Evolutionary conservation across 2,888 invertebrate species (phyloP).

Genomic region (Dasysyrphus albostriatus): DNA sequence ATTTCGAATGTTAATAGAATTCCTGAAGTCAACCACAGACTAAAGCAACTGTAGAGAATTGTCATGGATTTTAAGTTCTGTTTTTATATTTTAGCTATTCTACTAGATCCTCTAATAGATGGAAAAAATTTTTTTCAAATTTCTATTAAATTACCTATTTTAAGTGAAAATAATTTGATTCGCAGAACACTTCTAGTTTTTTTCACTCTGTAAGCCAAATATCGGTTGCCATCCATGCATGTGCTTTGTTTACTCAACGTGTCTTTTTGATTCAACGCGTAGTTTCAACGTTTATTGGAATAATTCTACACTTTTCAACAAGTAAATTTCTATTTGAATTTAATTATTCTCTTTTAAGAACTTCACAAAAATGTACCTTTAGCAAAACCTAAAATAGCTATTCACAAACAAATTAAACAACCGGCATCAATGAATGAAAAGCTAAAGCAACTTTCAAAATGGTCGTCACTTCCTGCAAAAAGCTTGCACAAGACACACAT

Average conservation of each 20-base stretch:
- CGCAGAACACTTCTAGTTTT: neutral
- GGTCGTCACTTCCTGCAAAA: slow-evolving; percentile 59
- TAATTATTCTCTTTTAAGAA: neutral
- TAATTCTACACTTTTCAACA: neutral
- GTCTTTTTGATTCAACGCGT: neutral
- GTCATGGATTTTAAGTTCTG: too few species aligned
- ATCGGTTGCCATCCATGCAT: neutral
- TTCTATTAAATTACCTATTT: slow-evolving; percentile 2
- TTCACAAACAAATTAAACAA: neutral
- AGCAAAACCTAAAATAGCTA: neutral
- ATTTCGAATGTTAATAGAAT: too few species aligned
- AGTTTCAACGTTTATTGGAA: neutral
- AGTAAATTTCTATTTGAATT: neutral
- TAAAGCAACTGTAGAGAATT: too few species aligned
- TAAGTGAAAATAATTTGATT: neutral
- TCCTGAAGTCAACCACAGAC: too few species aligned
- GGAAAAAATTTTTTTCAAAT: neutral
- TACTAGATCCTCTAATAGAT: neutral
- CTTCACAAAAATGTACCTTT: neutral
- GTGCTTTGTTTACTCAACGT: neutral
- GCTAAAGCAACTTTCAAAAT: slow-evolving; percentile 47
- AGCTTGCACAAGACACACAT: neutral
- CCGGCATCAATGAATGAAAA: slow-evolving; percentile 17
- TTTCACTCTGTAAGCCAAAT: neutral
- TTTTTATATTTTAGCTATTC: neutral